phyloP scores from a whole-genome alignment of 2,113 vertebrate species.

The zebrafish (Danio rerio) region GRCz12tu NC_133187.1:5769001-5769500 shows the following conservation, averaged over 20 bases:
- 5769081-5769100: neutral
- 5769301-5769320: neutral
- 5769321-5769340: neutral
- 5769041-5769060: constrained; percentile 23
- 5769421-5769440: neutral
- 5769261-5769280: neutral
- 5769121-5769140: neutral
- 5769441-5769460: neutral
- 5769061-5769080: neutral
- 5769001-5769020: constrained; percentile 12
- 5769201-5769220: constrained; percentile 21
- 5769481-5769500: neutral
- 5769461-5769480: neutral
- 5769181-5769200: constrained; percentile 29
- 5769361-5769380: constrained; percentile 11
- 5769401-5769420: neutral
- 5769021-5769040: neutral
- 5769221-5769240: neutral
- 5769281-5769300: neutral
- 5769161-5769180: constrained; percentile 37
- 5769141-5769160: constrained; percentile 1
- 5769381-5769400: constrained; percentile 8
- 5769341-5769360: neutral
- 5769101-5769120: constrained; percentile 7
- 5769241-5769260: constrained; percentile 24